A percentile compares a stretch with the other conserved stretches of the same genome.
Evolutionary conservation across 2,113 vertebrate genomes (phyloP).

Genomic region (Aphelocoma coerulescens): DNA sequence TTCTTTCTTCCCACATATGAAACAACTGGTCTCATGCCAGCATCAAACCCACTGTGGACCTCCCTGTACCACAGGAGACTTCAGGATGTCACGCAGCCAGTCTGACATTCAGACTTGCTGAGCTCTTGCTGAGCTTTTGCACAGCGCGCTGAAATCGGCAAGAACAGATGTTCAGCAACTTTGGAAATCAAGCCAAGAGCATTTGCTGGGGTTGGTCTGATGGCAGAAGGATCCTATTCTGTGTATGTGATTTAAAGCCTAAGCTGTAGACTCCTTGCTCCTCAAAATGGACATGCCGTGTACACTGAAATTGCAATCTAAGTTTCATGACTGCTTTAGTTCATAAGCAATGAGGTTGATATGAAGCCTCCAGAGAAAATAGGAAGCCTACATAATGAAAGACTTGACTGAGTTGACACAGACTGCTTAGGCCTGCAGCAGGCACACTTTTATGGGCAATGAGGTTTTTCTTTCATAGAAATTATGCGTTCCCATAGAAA

Average conservation of each 20-base stretch:
- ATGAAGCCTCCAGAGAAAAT: not conserved
- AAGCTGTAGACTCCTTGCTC: not conserved
- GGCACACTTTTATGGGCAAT: not conserved
- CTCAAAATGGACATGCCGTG: not conserved
- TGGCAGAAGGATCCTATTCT: not conserved
- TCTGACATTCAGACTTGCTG: not conserved
- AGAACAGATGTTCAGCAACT: constrained; percentile 10
- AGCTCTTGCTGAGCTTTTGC: constrained; percentile 13
- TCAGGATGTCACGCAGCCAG: not conserved
- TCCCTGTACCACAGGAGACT: not conserved
- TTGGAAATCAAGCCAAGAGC: constrained; percentile 6
- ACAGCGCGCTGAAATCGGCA: not conserved
- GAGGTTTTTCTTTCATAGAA: not conserved
- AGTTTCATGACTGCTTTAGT: not conserved
- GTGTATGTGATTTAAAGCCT: not conserved
- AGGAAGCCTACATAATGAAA: not conserved
- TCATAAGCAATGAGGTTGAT: not conserved
- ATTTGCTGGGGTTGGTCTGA: not conserved
- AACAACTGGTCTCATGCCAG: not conserved
- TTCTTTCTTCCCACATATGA: not conserved
- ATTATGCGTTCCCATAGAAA: not conserved
- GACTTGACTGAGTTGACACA: not conserved
- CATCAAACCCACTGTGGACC: not conserved
- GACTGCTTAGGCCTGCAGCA: not conserved
- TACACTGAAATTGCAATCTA: not conserved